Percentiles rank a stretch among this genome's conserved stretches.
phyloP scores from a whole-genome alignment of 1,140 invertebrate genomes.

The Conopomorpha cramerella region DNA sequence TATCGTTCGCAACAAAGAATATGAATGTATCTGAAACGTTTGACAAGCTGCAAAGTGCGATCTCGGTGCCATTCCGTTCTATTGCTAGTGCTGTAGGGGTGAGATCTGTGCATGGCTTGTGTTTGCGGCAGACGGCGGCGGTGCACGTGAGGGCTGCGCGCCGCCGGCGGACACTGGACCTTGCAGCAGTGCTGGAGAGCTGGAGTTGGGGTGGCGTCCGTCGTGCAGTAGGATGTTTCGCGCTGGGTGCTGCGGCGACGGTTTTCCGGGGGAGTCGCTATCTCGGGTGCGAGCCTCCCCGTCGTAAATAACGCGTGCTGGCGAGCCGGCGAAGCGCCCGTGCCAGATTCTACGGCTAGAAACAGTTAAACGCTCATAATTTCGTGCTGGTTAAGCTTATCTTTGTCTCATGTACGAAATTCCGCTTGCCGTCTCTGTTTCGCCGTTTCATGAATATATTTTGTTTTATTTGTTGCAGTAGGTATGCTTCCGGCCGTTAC shows the following conservation, averaged over 20 bases:
- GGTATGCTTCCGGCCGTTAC: slow-evolving; percentile 36
- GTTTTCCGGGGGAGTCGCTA: not conserved
- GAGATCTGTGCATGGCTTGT: slow-evolving; percentile 37
- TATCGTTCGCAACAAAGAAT: too few relatives aligned
- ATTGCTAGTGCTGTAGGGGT: slow-evolving; percentile 29
- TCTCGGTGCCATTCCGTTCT: slow-evolving; percentile 17
- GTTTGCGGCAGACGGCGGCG: too few relatives aligned
- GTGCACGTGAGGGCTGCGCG: slow-evolving; percentile 9
- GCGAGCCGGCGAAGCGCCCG: slow-evolving; percentile 55
- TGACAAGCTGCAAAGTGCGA: too few relatives aligned
- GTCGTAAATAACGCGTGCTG: slow-evolving; percentile 56
- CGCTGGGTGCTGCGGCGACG: slow-evolving; percentile 4
- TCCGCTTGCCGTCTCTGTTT: slow-evolving; percentile 40
- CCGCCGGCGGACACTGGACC: slow-evolving; percentile 12
- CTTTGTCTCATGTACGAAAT: slow-evolving; percentile 57
- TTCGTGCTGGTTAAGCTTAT: slow-evolving; percentile 59
- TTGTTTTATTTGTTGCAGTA: slow-evolving; percentile 42
- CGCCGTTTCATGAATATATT: slow-evolving; percentile 48
- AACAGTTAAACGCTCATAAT: slow-evolving; percentile 62
- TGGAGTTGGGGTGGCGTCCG: slow-evolving; percentile 10
- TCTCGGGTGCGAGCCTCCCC: slow-evolving; percentile 30
- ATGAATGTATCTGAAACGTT: too few relatives aligned
- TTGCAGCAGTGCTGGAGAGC: slow-evolving; percentile 17
- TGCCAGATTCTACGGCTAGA: slow-evolving; percentile 60
- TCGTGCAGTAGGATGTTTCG: slow-evolving; percentile 13